Percentiles rank a stretch among this genome's conserved stretches.
Conservation (phyloP, 2,888 invertebrate genomes). For the Pollenia griseotomentosa region DNA sequence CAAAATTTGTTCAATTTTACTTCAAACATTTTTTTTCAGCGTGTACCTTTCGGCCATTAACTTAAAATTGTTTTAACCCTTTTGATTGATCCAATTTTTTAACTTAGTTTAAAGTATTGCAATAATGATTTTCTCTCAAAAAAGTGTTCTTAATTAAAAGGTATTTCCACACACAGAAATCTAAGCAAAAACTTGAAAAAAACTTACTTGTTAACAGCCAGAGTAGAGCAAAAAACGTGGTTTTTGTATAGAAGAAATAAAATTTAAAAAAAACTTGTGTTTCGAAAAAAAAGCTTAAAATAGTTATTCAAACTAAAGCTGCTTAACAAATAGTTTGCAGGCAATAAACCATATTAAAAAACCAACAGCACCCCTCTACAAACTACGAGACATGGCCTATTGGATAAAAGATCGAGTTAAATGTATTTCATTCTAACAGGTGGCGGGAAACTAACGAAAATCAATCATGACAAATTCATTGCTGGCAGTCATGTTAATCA, state of each 20-base stretch:
- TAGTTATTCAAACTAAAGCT: constrained; percentile 56
- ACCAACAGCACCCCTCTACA: constrained; percentile 5
- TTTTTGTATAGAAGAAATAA: neutral
- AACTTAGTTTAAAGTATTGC: neutral
- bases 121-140: constrained; percentile 47
- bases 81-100: neutral
- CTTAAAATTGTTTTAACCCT: constrained; percentile 48
- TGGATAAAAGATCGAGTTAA: constrained; percentile 23
- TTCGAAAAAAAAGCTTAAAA: constrained; percentile 54
- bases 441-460: constrained; percentile 43
- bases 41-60: neutral
- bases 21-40: too few relatives aligned
- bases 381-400: neutral
- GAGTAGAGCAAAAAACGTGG: neutral
- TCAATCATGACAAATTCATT: constrained; percentile 15
- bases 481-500: constrained; percentile 40
- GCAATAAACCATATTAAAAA: constrained; percentile 38
- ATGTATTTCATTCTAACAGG: constrained; percentile 60
- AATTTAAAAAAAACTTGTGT: constrained; percentile 33
- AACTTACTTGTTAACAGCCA: neutral
- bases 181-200: neutral
- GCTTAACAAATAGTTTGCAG: constrained; percentile 42
- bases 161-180: constrained; percentile 47
- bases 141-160: constrained; percentile 58
- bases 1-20: too few relatives aligned